Evolutionary conservation across 2,888 invertebrate genomes (phyloP), one percentile per base, ranked within the genome.

Genomic region (Calliopum simillimum): DNA sequence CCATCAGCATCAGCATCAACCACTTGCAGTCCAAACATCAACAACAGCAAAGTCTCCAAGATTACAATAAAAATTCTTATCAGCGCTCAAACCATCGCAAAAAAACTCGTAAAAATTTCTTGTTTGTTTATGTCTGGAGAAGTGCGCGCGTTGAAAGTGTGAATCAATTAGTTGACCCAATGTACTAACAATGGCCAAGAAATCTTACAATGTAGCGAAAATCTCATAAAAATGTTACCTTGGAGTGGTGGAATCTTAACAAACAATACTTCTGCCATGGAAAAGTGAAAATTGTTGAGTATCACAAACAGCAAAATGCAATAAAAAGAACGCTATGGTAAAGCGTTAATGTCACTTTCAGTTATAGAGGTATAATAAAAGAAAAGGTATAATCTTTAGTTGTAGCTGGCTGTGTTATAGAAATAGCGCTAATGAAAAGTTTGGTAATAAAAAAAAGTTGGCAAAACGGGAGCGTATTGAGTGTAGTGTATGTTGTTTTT

Each of bases 141-240:
- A 46, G 61, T 61, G 44, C 46, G 61, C 44, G 44, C 46, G 23
- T 44, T 46, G 46, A 64, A 61, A 53, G 64, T 64, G 64, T 64
- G 53, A 64, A 64, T 53, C 53, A 64, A 64, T 64, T 64, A 64
- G 64, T 53, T 51, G 49, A 49, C 51, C 63, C 63, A 63, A 33
- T 13, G 19, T 16, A 19, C 4, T 41, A 43, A 33, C 43, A 41
- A 41, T 43, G 43, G 16, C 41, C 44, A 59, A 59, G 19, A 41
- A 44, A 43, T 58, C 33, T 25, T n/a, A 14, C 16, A 58, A 25
- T 25, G 25, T 33, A 16, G 23, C 13, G 33, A 21, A 58, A 33
- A 8, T 25, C 41, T 6, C 58, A 16, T 33, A 16, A 58, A 58
- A 58, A 33, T 58, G 25, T n/a, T 23, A 56, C 56, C 56, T 41